Evolutionary conservation across 2,113 vertebrate genomes (phyloP), one percentile per base, ranked within the genome.

Genomic region (Panthera leo): DNA sequence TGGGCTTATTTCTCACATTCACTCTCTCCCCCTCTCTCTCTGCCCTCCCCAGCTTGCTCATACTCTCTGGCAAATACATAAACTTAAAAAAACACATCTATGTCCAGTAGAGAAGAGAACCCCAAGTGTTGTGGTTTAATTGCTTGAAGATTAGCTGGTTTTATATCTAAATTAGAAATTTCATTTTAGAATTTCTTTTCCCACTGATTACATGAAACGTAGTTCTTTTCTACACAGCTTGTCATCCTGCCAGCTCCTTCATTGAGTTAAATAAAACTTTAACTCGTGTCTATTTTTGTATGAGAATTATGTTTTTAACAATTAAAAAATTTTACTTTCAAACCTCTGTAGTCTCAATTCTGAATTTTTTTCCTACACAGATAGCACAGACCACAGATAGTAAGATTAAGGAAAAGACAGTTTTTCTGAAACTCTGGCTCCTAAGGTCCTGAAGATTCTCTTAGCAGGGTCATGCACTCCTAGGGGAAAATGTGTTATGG

Each of bases 141-240:
- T 87, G 31, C 31, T 8, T 68, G 51, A 63, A 75, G 63, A 63
- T 29, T 53, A 71, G 85, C 19, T 85, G 71, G 7, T 42, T 85
- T 85, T 93, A 61, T 51, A 61, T 31, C n/a, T 79, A 78, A 89
- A 23, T 88, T 68, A 76, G 76, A 76, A 92, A 58, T 73, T 39
- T 94, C 67, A 83, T 68, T 90, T 96, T 82, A 70, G 68, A 80
- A 68, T 76, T 83, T 75, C 36, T 75, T 87, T 67, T 36, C 25
- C 75, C 16, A 86, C 53, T 86, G 71, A 86, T 80, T 61, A 96
- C 45, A 78, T 25, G 58, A 73, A 92, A 45, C 9, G 5, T 83
- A 36, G 7, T 63, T 92, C 51, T 91, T 91, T 85, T 86, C 45
- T 70, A 39, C 31, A 0, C 34, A 85, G 39, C 27, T 85, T 76